phyloP scores from a whole-genome alignment of 2,888 invertebrate species.

The Pinctada fucata region DNA sequence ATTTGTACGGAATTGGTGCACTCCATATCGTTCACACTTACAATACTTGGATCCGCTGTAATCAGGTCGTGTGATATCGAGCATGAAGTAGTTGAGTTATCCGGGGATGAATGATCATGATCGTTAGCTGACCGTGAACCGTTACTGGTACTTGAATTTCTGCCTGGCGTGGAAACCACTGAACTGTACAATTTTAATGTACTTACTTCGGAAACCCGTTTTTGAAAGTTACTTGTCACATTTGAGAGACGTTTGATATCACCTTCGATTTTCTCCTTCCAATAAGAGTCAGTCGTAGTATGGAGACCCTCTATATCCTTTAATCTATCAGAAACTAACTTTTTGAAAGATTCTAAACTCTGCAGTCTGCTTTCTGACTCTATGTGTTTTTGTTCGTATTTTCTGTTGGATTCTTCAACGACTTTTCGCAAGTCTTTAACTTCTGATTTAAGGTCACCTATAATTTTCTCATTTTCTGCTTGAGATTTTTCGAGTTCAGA shows the following conservation, averaged over 20 bases:
- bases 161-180: not conserved
- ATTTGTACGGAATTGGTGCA: not conserved
- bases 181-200: not conserved
- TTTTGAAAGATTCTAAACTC: not conserved
- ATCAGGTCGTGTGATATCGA: not conserved
- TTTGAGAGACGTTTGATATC: not conserved
- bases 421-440: not conserved
- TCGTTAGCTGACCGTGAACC: too few relatives aligned
- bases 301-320: not conserved
- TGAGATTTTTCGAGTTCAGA: not conserved
- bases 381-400: not conserved
- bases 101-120: not conserved
- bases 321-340: not conserved
- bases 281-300: not conserved
- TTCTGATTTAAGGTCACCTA: not conserved
- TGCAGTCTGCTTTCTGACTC: not conserved
- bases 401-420: not conserved
- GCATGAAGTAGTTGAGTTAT: not conserved
- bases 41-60: not conserved
- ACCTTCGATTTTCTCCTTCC: not conserved
- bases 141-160: too few relatives aligned
- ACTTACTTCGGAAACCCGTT: not conserved
- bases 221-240: not conserved
- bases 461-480: not conserved
- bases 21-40: not conserved